Evolutionary conservation across 1,140 invertebrate genomes (phyloP), one percentile per base, ranked within the genome.

Genomic region (Euwallacea similis): DNA sequence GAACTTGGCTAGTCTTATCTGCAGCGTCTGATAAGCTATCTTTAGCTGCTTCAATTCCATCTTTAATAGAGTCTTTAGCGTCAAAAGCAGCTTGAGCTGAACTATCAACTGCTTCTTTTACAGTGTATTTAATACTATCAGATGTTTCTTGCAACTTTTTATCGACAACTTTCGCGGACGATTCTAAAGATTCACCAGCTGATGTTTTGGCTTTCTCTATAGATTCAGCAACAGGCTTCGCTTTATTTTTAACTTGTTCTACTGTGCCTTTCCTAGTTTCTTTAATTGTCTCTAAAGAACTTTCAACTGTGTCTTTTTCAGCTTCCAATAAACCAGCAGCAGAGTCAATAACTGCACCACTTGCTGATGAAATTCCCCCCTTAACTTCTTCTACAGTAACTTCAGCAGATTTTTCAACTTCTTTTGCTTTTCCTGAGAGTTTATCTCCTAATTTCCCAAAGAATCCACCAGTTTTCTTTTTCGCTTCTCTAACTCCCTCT

Each of bases 371-470:
- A 33, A 33, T 2, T 33, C 21, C 21, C 21, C 46, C 16, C 11
- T 44, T 21, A 7, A n/a, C 43, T 41, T 21, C 11, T 9, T 65
- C n/a, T 65, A 13, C 41, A 21, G 46, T 16, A 68, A 67, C 62
- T 54, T 69, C 56, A 21, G 42, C 50, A n/a, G 63, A 53, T 74
- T 72, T 67, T 44, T 71, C 58, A 42, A 55, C 61, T 11, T 65
- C 54, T 50, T 75, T 67, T 6, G 59, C 46, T 71, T 69, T 74
- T 62, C 62, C 66, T 43, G 44, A 50, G 3, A 68, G 10, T 46
- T 69, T 66, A 15, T 73, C 69, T 50, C 64, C 65, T 13, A 74
- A 46, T 69, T 72, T 72, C 3, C 21, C 42, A 56, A 71, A 66
- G 44, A 70, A 70, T 16, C 69, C 42, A 60, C 61, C 21, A 50